Percentiles rank a stretch among this genome's conserved stretches.
Conservation (phyloP, 2,888 invertebrate species). For the Rotaria sp. region DNA sequence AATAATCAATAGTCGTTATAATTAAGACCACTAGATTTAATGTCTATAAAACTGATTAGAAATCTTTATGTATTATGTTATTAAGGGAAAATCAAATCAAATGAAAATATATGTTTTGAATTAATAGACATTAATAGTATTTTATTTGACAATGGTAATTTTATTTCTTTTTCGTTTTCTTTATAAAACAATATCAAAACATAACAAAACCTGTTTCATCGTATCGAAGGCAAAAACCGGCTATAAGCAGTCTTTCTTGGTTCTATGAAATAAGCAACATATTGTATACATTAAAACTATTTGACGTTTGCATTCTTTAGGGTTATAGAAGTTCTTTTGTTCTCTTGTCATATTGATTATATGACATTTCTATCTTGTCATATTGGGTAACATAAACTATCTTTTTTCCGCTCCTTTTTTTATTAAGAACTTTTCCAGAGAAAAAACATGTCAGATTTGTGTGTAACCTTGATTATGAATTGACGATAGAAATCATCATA, state of each 20-base stretch:
- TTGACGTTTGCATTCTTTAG: background rate
- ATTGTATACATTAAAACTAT: background rate
- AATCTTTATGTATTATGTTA: no score
- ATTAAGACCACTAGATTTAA: no score
- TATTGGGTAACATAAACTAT: background rate
- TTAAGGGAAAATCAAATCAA: no score
- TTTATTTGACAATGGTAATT: background rate
- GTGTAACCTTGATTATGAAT: no score
- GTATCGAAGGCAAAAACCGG: background rate
- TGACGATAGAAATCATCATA: no score
- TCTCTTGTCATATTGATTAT: background rate
- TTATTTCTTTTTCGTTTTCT: background rate
- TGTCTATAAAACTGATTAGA: no score
- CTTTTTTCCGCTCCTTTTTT: background rate
- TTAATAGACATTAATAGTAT: background rate
- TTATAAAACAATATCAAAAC: background rate
- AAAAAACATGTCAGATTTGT: background rate
- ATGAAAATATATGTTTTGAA: no score
- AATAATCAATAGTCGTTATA: no score
- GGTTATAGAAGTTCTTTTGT: background rate
- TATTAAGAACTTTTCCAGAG: background rate
- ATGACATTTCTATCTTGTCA: background rate
- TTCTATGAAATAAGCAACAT: background rate
- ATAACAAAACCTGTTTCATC: background rate
- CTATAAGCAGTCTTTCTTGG: background rate